Conservation (phyloP, 2,113 vertebrate genomes). For the Lepus europaeus region DNA sequence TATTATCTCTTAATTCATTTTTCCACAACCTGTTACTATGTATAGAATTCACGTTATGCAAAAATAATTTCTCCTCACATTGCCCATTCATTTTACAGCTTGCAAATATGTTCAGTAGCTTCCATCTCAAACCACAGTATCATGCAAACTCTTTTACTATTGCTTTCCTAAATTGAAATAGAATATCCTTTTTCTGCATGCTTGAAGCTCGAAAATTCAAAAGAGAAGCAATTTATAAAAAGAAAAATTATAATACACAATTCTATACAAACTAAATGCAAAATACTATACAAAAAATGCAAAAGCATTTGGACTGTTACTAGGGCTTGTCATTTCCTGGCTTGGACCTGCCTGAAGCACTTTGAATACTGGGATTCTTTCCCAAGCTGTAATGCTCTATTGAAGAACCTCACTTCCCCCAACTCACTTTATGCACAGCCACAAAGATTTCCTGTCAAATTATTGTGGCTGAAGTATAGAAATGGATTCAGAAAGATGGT, state of each 20-base stretch:
- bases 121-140: neutral
- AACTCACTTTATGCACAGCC: neutral
- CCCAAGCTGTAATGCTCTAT: neutral
- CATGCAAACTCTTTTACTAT: slow-evolving; percentile 5
- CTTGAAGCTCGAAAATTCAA: slow-evolving; percentile 49
- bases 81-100: neutral
- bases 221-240: neutral
- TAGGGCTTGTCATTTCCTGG: neutral
- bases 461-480: neutral
- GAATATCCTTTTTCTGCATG: slow-evolving; percentile 49
- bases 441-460: neutral
- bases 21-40: neutral
- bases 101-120: neutral
- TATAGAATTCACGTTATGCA: neutral
- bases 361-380: neutral
- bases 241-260: slow-evolving; percentile 33
- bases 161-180: slow-evolving; percentile 53
- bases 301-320: slow-evolving; percentile 36
- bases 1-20: too few relatives aligned
- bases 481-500: neutral
- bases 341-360: neutral
- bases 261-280: slow-evolving; percentile 72
- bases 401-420: neutral
- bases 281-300: slow-evolving; percentile 61
- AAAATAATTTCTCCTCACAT: slow-evolving; percentile 43